Evolutionary conservation across 2,888 invertebrate species (phyloP), one percentile per base, ranked within the genome.

Genomic region (Bellardia pandia): DNA sequence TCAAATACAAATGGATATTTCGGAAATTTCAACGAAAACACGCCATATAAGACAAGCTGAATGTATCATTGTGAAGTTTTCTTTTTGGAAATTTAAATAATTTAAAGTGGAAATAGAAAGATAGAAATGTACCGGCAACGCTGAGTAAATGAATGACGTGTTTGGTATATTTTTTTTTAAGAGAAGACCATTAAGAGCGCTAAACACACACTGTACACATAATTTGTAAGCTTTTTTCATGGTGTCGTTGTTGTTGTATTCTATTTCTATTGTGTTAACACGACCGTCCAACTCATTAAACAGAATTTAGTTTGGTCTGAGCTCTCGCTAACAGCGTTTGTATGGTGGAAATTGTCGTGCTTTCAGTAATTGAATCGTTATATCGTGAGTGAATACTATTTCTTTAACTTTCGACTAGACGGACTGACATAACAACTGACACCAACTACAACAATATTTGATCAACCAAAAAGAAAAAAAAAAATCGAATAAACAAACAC

Each of bases 281-380:
- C 75, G 75, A 85, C 53, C 62, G 62, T 56, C 74, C 80, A 81
- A 66, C 75, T 87, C 66, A 88, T 76, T 85, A 77, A 85, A 66
- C 79, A 83, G 68, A 86, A 80, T 88, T 88, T 74, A 88, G 88
- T 88, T 85, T 83, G 72, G 86, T 85, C 58, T 88, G 80, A 88
- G 45, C 86, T 71, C 79, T 88, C 84, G 82, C 60, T 82, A 69
- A 71, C 53, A 77, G 77, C 88, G 85, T 85, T 82, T 81, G 81
- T 69, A 48, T n/a, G 64, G 48, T 48, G 85, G 48, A 58, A 45
- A 71, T 56, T 45, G 69, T 78, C 71, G 64, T 77, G 75, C n/a
- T 80, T 37, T 81, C 53, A 53, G 53, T 16, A 75, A 51, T 83
- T 62, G 72, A 75, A 48, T 81, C 60, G 84, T 56, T 51, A 42